A percentile compares a stretch with the other conserved stretches of the same genome.
Conservation (phyloP, 2,797 vertebrate species). For the Alca torda region DNA sequence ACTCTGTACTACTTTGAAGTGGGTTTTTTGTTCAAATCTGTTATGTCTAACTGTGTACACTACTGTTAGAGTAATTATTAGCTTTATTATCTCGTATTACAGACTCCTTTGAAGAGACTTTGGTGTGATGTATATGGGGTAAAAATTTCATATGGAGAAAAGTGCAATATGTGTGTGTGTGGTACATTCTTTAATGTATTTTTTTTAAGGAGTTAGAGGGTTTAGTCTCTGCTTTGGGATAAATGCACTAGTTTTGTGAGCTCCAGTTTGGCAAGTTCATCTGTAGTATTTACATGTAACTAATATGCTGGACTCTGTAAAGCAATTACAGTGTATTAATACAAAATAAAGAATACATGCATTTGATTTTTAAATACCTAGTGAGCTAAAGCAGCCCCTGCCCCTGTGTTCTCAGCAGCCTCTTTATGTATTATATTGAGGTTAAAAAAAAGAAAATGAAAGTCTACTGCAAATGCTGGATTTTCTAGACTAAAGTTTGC, state of each 20-base stretch:
- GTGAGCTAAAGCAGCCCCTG: neutral
- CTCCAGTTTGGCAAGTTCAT: slow-evolving; percentile 64
- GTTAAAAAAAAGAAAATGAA: neutral
- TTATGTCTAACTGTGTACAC: slow-evolving; percentile 54
- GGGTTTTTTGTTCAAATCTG: slow-evolving; percentile 16
- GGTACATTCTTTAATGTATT: slow-evolving; percentile 77
- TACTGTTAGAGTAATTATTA: slow-evolving; percentile 65
- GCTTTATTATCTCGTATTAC: slow-evolving; percentile 69
- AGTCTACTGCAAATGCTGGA: neutral
- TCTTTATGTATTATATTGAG: neutral
- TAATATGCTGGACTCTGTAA: slow-evolving; percentile 72
- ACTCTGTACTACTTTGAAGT: slow-evolving; percentile 1
- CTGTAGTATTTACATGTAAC: slow-evolving; percentile 67
- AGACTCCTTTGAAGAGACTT: slow-evolving; percentile 76
- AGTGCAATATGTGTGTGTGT: slow-evolving; percentile 79
- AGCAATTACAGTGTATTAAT: slow-evolving; percentile 66
- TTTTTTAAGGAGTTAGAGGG: slow-evolving; percentile 72
- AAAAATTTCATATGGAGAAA: slow-evolving; percentile 74
- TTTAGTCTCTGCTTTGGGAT: slow-evolving; percentile 73
- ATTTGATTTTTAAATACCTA: slow-evolving; percentile 7
- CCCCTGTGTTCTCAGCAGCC: neutral
- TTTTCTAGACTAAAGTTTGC: neutral
- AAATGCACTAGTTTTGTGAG: slow-evolving; percentile 72
- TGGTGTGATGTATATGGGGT: slow-evolving; percentile 71
- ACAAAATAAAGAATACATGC: slow-evolving; percentile 42